phyloP scores from a whole-genome alignment of 2,113 vertebrate genomes.

The Mirza zaza region DNA sequence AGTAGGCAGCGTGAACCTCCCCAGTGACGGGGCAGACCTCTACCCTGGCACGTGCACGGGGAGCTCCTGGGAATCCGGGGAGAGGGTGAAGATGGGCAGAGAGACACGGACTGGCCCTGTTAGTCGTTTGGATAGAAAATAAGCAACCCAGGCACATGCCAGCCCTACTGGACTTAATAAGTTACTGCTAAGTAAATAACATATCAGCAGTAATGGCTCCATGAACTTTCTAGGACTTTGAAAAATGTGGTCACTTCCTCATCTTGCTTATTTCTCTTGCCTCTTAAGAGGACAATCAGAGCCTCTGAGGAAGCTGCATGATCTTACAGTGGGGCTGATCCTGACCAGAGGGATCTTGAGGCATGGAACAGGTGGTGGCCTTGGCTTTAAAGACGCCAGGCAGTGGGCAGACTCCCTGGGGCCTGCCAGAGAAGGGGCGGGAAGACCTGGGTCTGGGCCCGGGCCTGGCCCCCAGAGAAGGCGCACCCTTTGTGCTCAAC shows the following conservation, averaged over 20 bases:
- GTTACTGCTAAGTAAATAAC: not conserved
- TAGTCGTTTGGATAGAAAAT: not conserved
- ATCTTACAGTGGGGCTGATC: too few relatives aligned
- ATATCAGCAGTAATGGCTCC: not conserved
- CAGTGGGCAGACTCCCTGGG: not conserved
- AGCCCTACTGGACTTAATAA: not conserved
- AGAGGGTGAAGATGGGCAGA: not conserved
- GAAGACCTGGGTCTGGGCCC: not conserved
- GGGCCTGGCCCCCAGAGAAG: not conserved
- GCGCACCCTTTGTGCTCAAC: not conserved
- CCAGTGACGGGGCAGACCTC: not conserved
- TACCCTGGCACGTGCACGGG: not conserved
- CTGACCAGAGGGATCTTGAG: not conserved
- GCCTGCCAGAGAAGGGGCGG: not conserved
- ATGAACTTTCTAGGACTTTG: not conserved
- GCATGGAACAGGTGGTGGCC: not conserved
- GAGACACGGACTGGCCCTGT: not conserved
- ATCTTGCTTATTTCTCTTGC: not conserved
- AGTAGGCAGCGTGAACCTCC: not conserved
- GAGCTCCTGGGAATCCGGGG: not conserved
- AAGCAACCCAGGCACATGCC: not conserved
- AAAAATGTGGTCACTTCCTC: not conserved
- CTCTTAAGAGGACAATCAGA: not conserved
- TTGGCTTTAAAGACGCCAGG: not conserved
- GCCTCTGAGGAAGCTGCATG: fast-evolving